Evolutionary conservation across 92 coral and sea anemone species (phyloP), one percentile per base, ranked within the genome.

Genomic region (Epizoanthus fatuus): DNA sequence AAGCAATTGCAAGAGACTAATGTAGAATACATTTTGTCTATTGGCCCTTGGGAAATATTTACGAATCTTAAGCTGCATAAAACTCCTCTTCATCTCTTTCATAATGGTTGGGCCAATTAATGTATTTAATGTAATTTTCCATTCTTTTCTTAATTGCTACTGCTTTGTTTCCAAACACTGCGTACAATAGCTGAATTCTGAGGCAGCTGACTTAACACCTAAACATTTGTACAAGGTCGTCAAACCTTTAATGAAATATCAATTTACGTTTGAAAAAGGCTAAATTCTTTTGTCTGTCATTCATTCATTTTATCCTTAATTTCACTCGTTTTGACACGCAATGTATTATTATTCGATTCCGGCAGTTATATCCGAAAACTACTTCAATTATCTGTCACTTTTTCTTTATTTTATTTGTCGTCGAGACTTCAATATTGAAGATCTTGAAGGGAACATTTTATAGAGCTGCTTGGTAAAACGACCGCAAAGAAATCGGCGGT

Each of bases 81-180:
- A 69, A 58, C 54, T 16, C 10, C 35, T 75, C 65, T 38, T 42
- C 69, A 42, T 13, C 59, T 60, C 22, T 22, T 39, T 62, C 20
- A 45, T 90, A 90, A 90, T 90, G 49, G 71, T 81, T 86, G 73
- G 90, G 29, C 81, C 84, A 90, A 86, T 86, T 81, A 81, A 49
- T 74, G 84, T 81, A 85, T 86, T 90, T 86, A 90, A 47, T 75
- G 88, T 67, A 52, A 75, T 64, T 54, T 80, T 55, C 68, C 84
- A 81, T 90, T 86, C 90, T 90, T 86, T 59, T 7, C 57, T 81
- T 63, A 84, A 90, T 90, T 81, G 79, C 78, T 19, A 15, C 37
- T 2, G 72, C 88, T 85, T 86, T 90, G 93, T 90, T 72, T 90
- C 38, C 37, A 45, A 35, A 89, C 89, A 60, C 42, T 60, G 22